Base-by-base conservation (phyloP, 2,113 vertebrate genomes). In the Myotis yumanensis region DNA sequence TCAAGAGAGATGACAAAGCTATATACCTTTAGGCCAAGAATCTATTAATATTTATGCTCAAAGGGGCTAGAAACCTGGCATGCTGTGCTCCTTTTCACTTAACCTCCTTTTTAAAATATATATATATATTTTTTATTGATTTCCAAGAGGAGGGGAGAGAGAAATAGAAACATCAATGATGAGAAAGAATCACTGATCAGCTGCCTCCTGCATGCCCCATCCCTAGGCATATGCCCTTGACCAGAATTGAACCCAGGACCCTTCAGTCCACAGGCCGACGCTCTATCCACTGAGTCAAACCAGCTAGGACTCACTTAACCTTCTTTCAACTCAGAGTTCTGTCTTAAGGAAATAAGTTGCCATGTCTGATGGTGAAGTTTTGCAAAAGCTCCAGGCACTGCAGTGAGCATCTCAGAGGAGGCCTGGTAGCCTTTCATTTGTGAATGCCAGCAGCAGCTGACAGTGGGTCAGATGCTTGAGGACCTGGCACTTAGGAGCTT, bases 291-390 rank as follows among this genome's bases (percentile, higher is more conserved):
- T 62, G 59, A 62, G 59, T 23, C 23, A 62, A 62, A 62, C 59
- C 4, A 0, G 59, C 25, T 25, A 62, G 25, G 59, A 25, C 25
- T 62, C 59, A 62, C 25, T 62, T 62, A 83, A 89, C 87, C 57
- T 94, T 68, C 28, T 73, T 37, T 73, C 59, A 62, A 86, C 79
- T 89, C 83, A 3, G 11, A 72, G 79, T 54, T 80, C 77, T 71
- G 73, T 84, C 72, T 93, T 66, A 83, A 89, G 91, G 64, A 93
- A 91, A 93, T 43, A 86, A 84, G 48, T 32, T 28, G 28, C 73
- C 9, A 0, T 89, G 79, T 75, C 79, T 89, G 80, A 80, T 17
- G 66, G 89, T 6, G 57, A 89, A 30, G 18, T 46, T 43, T 75
- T 88, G 35, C 72, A 40, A 54, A 83, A 5, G 40, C 7, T 10